These are phyloP conservation scores for Blastobasis lacticolella DNA, from an alignment of 2,888 invertebrate species.

Conservation along the genomic window DNA sequence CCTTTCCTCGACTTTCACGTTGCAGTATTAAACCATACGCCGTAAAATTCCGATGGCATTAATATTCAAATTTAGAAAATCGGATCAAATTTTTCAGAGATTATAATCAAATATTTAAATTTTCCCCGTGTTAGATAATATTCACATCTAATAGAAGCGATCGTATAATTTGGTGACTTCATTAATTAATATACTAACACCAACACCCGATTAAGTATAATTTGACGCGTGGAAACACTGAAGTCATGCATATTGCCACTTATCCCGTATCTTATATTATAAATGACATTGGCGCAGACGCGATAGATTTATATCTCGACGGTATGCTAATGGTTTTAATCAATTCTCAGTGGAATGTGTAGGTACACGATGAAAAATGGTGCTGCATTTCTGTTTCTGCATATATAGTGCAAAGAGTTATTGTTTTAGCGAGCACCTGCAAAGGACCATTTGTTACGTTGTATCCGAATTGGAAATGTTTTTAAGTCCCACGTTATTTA, in stretches of 20 bases:
- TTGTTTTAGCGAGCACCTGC: constrained; percentile 22
- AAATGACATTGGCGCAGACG: constrained; percentile 48
- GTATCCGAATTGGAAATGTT: too few relatives aligned
- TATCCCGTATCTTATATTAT: background rate
- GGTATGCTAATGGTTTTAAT: constrained; percentile 51
- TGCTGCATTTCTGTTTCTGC: constrained; percentile 25
- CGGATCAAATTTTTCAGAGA: constrained; percentile 38
- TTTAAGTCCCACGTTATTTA: too few relatives aligned
- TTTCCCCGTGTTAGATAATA: constrained; percentile 15
- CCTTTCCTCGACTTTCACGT: too few relatives aligned
- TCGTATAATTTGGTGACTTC: too few relatives aligned
- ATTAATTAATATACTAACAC: too few relatives aligned
- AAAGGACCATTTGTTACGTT: constrained; percentile 25
- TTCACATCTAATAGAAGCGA: too few relatives aligned
- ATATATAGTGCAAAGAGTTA: constrained; percentile 31
- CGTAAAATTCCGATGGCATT: background rate
- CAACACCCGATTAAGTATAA: too few relatives aligned
- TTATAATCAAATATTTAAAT: constrained; percentile 67
- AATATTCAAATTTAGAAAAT: constrained; percentile 15
- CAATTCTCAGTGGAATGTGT: constrained; percentile 32
- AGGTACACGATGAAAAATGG: constrained; percentile 34
- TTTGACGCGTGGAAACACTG: too few relatives aligned
- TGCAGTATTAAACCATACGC: background rate
- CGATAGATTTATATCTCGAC: constrained; percentile 39
- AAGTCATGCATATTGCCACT: too few relatives aligned